A percentile compares a stretch with the other conserved stretches of the same genome.
Conservation (phyloP, 2,888 invertebrate genomes). For the Bunonema sp. region DNA sequence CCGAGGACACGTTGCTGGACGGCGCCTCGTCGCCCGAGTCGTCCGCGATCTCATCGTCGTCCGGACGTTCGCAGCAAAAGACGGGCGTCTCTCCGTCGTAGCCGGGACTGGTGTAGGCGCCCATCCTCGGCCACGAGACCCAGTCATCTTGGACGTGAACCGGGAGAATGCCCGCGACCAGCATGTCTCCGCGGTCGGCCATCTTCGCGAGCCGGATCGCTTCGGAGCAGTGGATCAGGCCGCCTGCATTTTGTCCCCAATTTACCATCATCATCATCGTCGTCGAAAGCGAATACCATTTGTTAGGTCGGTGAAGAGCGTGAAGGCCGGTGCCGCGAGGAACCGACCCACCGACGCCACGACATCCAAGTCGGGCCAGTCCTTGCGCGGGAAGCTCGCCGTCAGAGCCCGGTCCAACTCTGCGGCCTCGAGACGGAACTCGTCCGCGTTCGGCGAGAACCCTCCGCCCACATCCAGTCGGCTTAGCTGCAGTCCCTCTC, state of each 20-base stretch:
- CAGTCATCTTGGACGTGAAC: no score
- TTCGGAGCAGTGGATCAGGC: neutral
- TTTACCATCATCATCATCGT: constrained; percentile 14
- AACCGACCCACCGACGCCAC: constrained; percentile 90
- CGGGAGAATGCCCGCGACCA: no score
- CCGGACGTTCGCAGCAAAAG: no score
- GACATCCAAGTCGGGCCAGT: constrained; percentile 56
- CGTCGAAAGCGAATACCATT: constrained; percentile 44
- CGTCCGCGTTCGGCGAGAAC: no score
- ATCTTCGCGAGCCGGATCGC: constrained; percentile 13
- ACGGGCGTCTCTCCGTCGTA: no score
- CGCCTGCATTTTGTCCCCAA: neutral
- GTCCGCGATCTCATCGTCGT: no score
- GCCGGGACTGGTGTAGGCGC: constrained; percentile 85
- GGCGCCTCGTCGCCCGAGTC: no score
- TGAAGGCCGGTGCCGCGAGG: constrained; percentile 83
- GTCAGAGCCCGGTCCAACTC: constrained; percentile 66
- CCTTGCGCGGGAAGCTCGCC: constrained; percentile 60
- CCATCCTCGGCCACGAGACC: constrained; percentile 82
- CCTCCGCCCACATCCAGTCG: no score
- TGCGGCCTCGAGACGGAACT: no score
- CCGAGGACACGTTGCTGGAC: no score
- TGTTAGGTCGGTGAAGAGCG: constrained; percentile 70
- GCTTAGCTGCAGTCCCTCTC: no score
- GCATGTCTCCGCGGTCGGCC: constrained; percentile 15